Evolutionary conservation across 2,113 vertebrate genomes (phyloP).

Genomic region (Tupaia chinensis): DNA sequence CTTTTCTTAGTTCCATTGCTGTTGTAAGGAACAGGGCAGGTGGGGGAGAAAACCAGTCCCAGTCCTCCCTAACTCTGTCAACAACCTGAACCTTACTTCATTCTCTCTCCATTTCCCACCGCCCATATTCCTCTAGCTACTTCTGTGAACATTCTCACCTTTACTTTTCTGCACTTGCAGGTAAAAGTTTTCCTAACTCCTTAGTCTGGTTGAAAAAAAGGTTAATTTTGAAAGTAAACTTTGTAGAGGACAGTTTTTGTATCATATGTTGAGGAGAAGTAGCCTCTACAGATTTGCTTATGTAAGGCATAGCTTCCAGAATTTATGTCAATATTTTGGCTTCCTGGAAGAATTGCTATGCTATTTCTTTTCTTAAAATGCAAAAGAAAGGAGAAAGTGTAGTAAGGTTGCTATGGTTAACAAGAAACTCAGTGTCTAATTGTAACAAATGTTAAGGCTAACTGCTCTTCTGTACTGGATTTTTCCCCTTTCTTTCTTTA

Average conservation of each 20-base stretch:
- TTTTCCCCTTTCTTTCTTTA: neutral
- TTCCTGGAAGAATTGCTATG: neutral
- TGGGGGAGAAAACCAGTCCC: neutral
- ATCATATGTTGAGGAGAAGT: neutral
- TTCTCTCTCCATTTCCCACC: neutral
- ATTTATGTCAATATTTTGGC: neutral
- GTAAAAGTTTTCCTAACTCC: neutral
- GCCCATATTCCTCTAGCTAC: neutral
- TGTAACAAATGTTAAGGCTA: neutral
- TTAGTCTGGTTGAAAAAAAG: neutral
- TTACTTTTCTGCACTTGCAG: neutral
- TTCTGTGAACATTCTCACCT: neutral
- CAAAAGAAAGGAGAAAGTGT: neutral
- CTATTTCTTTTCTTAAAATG: neutral
- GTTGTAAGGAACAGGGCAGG: neutral
- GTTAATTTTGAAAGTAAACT: conserved; percentile 37
- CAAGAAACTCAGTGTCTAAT: neutral
- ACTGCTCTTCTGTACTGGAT: neutral
- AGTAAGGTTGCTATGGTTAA: neutral
- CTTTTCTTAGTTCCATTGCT: conserved; percentile 2
- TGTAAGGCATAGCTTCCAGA: neutral
- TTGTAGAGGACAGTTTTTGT: neutral
- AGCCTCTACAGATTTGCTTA: neutral
- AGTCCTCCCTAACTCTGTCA: neutral
- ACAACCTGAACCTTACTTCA: neutral